These are phyloP conservation scores for Sciurus vulgaris DNA, from an alignment of 2,797 vertebrate species.

Conservation along the genomic window DNA sequence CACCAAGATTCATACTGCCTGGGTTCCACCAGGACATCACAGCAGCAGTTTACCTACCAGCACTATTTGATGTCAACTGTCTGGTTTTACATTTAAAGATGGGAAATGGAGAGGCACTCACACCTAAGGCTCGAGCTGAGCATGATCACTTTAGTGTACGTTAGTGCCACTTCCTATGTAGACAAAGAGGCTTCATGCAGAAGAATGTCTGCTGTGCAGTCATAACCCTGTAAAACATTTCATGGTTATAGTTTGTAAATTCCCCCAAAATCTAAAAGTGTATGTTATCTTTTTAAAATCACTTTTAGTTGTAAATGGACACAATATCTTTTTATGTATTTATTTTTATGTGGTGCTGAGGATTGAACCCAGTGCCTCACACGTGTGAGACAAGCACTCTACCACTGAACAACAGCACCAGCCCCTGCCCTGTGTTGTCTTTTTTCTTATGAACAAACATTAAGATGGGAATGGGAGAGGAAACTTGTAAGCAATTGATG, in stretches of 20 bases:
- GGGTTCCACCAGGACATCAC: neutral
- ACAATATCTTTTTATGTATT: too few relatives aligned
- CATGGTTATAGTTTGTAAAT: neutral
- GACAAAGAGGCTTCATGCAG: neutral
- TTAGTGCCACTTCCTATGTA: neutral
- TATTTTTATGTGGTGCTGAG: too few relatives aligned
- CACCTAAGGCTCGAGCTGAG: neutral
- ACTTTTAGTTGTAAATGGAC: too few relatives aligned
- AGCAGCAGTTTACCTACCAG: neutral
- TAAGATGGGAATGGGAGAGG: neutral
- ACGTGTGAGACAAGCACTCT: too few relatives aligned
- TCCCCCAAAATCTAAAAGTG: neutral
- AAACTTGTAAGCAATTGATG: neutral
- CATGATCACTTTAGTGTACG: neutral
- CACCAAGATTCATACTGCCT: neutral
- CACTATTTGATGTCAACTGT: neutral
- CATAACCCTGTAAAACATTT: neutral
- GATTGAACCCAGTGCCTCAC: too few relatives aligned
- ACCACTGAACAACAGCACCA: too few relatives aligned
- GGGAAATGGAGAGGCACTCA: neutral
- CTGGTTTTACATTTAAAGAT: neutral
- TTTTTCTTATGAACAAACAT: neutral
- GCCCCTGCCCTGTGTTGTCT: neutral
- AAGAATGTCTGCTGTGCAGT: neutral
- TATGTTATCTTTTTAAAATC: too few relatives aligned